These are phyloP conservation scores for Drosophila ananassae DNA, from an alignment of 1,140 invertebrate species.

Conservation along the genomic window DNA sequence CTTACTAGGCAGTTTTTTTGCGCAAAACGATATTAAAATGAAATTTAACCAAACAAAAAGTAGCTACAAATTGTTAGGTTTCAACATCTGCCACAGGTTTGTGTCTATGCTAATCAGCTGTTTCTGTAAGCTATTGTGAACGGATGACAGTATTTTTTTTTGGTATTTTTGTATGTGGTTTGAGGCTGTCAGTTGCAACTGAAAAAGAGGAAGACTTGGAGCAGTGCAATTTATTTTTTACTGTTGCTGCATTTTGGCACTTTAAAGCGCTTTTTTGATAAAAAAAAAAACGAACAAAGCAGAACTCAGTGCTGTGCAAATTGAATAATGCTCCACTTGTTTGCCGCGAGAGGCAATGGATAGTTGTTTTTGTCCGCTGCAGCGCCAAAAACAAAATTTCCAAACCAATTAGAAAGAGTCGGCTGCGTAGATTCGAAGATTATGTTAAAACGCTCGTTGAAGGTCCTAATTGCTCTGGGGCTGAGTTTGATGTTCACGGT, in stretches of 20 bases:
- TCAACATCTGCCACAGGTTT: neutral
- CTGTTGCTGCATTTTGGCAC: slow-evolving; percentile 35
- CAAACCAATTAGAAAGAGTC: slow-evolving; percentile 21
- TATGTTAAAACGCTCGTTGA: slow-evolving; percentile 78
- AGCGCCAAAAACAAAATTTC: neutral
- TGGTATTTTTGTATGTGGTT: neutral
- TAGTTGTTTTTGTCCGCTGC: slow-evolving; percentile 12
- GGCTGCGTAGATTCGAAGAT: slow-evolving; percentile 32
- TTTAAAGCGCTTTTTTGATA: neutral
- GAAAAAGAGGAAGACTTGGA: slow-evolving; percentile 5
- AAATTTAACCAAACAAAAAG: too few species aligned
- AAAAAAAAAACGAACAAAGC: neutral
- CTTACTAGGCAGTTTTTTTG: too few species aligned
- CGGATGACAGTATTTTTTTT: neutral
- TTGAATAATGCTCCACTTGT: slow-evolving; percentile 25
- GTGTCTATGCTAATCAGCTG: neutral
- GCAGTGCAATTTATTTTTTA: slow-evolving; percentile 39
- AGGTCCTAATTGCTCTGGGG: slow-evolving; percentile 72
- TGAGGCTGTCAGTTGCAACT: neutral
- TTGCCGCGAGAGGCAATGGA: slow-evolving; percentile 16
- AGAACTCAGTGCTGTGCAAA: neutral
- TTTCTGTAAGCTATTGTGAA: neutral
- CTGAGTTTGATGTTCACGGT: slow-evolving; percentile 83
- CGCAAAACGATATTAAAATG: too few species aligned
- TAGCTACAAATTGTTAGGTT: neutral